These are phyloP conservation scores for Drosophila santomea DNA, from an alignment of 1,140 invertebrate species.

Conservation along the genomic window DNA sequence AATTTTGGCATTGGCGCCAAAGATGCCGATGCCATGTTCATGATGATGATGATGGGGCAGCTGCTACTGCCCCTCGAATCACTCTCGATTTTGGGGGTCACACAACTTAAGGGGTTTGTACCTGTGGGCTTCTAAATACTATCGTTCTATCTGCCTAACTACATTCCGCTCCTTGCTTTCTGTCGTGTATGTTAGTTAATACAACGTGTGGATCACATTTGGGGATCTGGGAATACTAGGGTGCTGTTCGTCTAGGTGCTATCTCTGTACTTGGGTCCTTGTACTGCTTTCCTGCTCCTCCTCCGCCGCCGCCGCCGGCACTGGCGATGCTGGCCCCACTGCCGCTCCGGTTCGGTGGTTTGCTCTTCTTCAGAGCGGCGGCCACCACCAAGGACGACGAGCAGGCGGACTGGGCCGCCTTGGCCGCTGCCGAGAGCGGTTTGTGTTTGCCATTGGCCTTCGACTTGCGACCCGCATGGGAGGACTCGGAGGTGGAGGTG, in stretches of 20 bases:
- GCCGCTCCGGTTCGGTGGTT: slow-evolving; percentile 43
- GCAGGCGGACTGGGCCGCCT: slow-evolving; percentile 40
- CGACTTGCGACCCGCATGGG: slow-evolving; percentile 18
- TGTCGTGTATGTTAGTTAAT: background rate
- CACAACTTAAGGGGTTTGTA: background rate
- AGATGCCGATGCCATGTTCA: slow-evolving; percentile 10
- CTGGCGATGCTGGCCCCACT: slow-evolving; percentile 37
- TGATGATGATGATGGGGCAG: slow-evolving; percentile 17
- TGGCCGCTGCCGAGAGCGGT: slow-evolving; percentile 34
- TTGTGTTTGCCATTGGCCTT: slow-evolving; percentile 53
- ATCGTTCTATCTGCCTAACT: too few species aligned
- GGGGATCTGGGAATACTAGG: too few species aligned
- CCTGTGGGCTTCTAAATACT: background rate
- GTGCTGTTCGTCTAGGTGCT: background rate
- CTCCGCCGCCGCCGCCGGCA: slow-evolving; percentile 14
- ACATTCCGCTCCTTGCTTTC: background rate
- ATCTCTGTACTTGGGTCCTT: slow-evolving; percentile 80
- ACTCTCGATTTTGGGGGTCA: background rate
- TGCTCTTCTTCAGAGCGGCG: slow-evolving; percentile 62
- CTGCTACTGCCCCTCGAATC: slow-evolving; percentile 15
- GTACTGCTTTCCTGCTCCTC: slow-evolving; percentile 66
- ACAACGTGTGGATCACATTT: background rate
- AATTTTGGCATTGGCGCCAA: slow-evolving; percentile 75
- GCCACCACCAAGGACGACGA: slow-evolving; percentile 50
- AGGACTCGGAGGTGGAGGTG: slow-evolving; percentile 23